A percentile compares a stretch with the other conserved stretches of the same genome.
phyloP scores from a whole-genome alignment of 1,140 invertebrate species.

The Calephelis nemesis region DNA sequence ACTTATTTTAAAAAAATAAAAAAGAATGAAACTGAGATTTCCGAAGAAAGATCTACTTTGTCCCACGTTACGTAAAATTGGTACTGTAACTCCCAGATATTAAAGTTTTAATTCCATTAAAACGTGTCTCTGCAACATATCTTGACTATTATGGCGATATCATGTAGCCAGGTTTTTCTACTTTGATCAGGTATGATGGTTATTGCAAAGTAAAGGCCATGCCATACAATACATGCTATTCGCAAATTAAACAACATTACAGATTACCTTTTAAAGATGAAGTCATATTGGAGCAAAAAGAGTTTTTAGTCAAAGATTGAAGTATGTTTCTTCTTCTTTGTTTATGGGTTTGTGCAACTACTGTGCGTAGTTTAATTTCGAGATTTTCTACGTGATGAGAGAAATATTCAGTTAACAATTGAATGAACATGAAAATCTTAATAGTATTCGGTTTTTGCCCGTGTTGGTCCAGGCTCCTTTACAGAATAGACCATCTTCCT shows the following conservation, averaged over 20 bases:
- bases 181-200: conserved; percentile 6
- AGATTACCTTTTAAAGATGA: too few relatives aligned
- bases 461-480: too few relatives aligned
- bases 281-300: too few relatives aligned
- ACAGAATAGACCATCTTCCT: too few relatives aligned
- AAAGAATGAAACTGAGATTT: conserved; percentile 1
- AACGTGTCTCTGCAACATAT: conserved; percentile 2
- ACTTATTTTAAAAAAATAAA: not conserved
- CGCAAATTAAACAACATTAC: not conserved
- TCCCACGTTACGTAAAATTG: not conserved
- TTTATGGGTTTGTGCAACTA: too few relatives aligned
- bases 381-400: too few relatives aligned
- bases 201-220: conserved; percentile 9
- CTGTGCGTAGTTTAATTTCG: too few relatives aligned
- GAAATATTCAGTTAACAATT: too few relatives aligned
- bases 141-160: conserved; percentile 12
- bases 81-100: not conserved
- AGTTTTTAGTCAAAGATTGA: too few relatives aligned
- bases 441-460: too few relatives aligned
- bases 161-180: conserved; percentile 12
- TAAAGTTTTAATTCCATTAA: conserved; percentile 16
- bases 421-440: too few relatives aligned
- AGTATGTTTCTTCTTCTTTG: too few relatives aligned
- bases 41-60: not conserved
- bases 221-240: not conserved